phyloP scores from a whole-genome alignment of 2,888 invertebrate species.

The Laothoe populi region DNA sequence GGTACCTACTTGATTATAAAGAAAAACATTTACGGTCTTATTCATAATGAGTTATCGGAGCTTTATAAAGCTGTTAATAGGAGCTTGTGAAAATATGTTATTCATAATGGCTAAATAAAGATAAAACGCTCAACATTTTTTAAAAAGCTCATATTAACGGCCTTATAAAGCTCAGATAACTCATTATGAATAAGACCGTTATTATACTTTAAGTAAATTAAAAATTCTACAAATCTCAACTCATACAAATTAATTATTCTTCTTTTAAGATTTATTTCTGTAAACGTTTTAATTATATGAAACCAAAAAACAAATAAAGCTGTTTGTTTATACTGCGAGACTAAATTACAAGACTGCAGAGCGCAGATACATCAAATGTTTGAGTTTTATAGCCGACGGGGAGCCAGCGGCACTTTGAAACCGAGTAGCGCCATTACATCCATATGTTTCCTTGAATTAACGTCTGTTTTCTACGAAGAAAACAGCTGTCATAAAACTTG shows the following conservation, averaged over 20 bases:
- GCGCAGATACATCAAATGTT: slow-evolving; percentile 74
- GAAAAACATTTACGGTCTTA: too few relatives aligned
- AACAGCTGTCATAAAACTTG: slow-evolving; percentile 76
- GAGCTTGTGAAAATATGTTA: too few relatives aligned
- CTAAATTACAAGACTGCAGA: slow-evolving; percentile 70
- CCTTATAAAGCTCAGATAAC: too few relatives aligned
- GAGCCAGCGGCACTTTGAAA: slow-evolving; percentile 79
- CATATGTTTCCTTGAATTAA: slow-evolving; percentile 83
- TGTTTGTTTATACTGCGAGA: slow-evolving; percentile 72
- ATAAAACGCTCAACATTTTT: too few relatives aligned
- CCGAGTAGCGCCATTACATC: slow-evolving; percentile 77
- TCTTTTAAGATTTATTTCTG: slow-evolving; percentile 27
- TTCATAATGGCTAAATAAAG: too few relatives aligned
- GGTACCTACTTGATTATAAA: too few relatives aligned
- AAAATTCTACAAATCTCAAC: too few relatives aligned
- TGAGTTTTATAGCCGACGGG: slow-evolving; percentile 63
- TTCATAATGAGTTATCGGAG: too few relatives aligned
- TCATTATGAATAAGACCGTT: too few relatives aligned
- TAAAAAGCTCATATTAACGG: too few relatives aligned
- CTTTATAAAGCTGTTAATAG: too few relatives aligned
- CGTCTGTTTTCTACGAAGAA: slow-evolving; percentile 83
- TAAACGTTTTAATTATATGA: slow-evolving; percentile 55
- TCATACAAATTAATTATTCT: neutral
- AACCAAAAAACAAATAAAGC: slow-evolving; percentile 68
- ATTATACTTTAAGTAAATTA: too few relatives aligned